Evolutionary conservation across 1,140 invertebrate species (phyloP).

Genomic region (Ridgeia piscesae): DNA sequence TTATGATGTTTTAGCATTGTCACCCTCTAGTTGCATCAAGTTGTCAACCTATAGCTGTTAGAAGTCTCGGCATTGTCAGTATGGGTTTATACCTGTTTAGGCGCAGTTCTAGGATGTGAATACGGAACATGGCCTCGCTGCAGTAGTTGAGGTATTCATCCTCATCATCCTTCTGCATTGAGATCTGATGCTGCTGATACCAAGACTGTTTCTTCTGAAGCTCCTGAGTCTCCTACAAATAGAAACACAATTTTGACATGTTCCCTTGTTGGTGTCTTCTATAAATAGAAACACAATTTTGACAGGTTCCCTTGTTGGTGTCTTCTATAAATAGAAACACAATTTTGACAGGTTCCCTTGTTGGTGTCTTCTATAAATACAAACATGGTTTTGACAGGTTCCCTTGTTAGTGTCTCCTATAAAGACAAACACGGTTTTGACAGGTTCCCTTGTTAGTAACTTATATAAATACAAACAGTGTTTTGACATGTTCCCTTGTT

Average conservation of each 20-base stretch:
- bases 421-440: too few relatives aligned
- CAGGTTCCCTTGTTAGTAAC: neutral
- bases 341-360: too few relatives aligned
- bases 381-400: neutral
- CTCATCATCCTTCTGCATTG: conserved; percentile 58
- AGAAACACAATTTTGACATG: neutral
- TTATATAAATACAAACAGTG: too few relatives aligned
- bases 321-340: conserved; percentile 44
- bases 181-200: conserved; percentile 59
- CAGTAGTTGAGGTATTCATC: conserved; percentile 58
- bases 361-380: conserved; percentile 51
- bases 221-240: conserved; percentile 52
- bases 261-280: too few relatives aligned
- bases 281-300: neutral
- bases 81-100: conserved; percentile 46
- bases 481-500: neutral
- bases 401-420: too few relatives aligned
- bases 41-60: neutral
- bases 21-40: too few relatives aligned
- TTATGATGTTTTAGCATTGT: too few relatives aligned
- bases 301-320: too few relatives aligned
- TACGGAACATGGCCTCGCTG: conserved; percentile 58
- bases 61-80: neutral
- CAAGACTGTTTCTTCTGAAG: conserved; percentile 58
- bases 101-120: conserved; percentile 56